Base-by-base conservation (phyloP, 2,888 invertebrate genomes). In the Buathra laborator region DNA sequence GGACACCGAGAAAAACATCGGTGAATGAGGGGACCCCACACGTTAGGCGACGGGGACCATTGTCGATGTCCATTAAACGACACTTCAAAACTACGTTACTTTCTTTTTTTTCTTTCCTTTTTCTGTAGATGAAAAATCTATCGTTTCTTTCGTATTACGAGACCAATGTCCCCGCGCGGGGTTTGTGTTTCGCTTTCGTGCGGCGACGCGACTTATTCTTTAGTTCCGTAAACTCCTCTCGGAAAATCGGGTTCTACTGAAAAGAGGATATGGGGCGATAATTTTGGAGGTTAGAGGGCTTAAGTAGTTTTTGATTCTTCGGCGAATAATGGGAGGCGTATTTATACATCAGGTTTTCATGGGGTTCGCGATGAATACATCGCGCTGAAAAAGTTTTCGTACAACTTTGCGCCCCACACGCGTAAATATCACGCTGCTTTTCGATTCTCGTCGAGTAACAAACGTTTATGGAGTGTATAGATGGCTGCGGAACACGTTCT, bases 11-110 rank as follows among this genome's bases (percentile, higher is more conserved):
- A 9, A 37, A 64, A 43, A 76, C 24, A 64, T 6, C 66, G 56
- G 51, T 66, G n/a, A 62, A 72, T 67, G 44, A 71, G 85, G 75
- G 37, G 37, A 37, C 37, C 37, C 82, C 85, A 85, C 85, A 82
- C 82, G 44, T 70, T 14, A 1, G 10, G n/a, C 24, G 51, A 44
- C 10, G 62, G 44, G 51, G 44, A 68, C 32, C 53, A 70, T 70
- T 46, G 66, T 82, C 71, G 82, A 85, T 72, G 82, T 70, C 79
- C 75, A 82, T 85, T 85, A 85, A 85, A 85, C 67, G 78, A 74
- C 79, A 82, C 82, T 82, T 71, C 48, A 80, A 74, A 82, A 71
- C 75, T 48, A 59, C 72, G 68, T 70, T 80, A 53, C 68, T 24
- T 24, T 64, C n/a, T n/a, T 10, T 77, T 75, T 46, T 64, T 51